Conservation (phyloP, 64 coral and sea anemone species). For the Acropora tenuis region DNA sequence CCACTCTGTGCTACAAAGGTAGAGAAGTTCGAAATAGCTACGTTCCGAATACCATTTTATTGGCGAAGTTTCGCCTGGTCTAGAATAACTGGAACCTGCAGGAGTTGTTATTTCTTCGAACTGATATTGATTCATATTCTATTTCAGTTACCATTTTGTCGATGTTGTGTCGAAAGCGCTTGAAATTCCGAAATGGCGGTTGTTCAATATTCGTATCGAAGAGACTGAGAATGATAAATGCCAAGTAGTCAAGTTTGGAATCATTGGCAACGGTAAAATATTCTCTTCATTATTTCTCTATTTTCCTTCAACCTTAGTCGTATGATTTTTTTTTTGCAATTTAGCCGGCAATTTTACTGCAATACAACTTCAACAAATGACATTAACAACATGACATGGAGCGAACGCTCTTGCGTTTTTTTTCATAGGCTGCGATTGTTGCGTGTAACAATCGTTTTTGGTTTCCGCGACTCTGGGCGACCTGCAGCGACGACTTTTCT, state of each 20-base stretch:
- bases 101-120: no score
- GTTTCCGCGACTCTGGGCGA: no score
- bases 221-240: neutral
- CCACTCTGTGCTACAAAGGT: no score
- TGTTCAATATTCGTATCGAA: constrained; percentile 35
- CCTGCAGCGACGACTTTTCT: no score
- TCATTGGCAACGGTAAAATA: constrained; percentile 10
- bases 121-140: no score
- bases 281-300: neutral
- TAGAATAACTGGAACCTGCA: no score
- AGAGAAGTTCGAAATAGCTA: no score
- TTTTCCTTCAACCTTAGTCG: neutral
- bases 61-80: neutral
- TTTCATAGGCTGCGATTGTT: no score
- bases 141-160: constrained; percentile 14
- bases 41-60: no score
- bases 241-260: constrained; percentile 28
- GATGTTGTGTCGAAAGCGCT: constrained; percentile 16
- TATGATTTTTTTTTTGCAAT: neutral
- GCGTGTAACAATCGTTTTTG: no score
- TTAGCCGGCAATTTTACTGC: neutral
- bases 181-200: constrained; percentile 21
- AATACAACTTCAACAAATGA: neutral
- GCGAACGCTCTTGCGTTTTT: no score
- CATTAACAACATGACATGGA: no score